phyloP scores from a whole-genome alignment of 2,888 invertebrate species.

The Xestobium rufovillosum region DNA sequence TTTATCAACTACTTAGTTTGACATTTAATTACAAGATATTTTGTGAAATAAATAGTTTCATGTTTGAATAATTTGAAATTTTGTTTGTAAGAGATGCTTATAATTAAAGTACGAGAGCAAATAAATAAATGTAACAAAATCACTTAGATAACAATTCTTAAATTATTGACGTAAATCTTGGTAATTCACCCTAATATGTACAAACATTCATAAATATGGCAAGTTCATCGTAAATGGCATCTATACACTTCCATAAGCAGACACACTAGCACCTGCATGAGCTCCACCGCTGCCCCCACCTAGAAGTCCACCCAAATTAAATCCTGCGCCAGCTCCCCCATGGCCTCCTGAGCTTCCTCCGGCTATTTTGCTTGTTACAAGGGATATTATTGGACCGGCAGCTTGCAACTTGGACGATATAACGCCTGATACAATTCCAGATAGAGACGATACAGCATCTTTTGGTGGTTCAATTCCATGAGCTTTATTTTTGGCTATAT shows the following conservation, averaged over 20 bases:
- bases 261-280: conserved; percentile 23
- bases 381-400: conserved; percentile 50
- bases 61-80: no score
- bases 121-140: no score
- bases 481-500: conserved; percentile 68
- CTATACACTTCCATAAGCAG: conserved; percentile 12
- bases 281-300: conserved; percentile 42
- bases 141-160: no score
- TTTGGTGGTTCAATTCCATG: conserved; percentile 63
- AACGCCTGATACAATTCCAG: conserved; percentile 59
- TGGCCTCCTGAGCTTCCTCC: conserved; percentile 45
- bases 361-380: conserved; percentile 60
- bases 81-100: no score
- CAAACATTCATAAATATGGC: no score
- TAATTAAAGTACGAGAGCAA: no score
- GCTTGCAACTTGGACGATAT: conserved; percentile 57
- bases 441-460: conserved; percentile 47
- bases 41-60: no score
- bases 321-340: conserved; percentile 50
- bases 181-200: no score
- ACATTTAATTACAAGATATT: no score
- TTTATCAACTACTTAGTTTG: no score
- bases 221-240: no score
- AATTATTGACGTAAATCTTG: no score
- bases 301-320: conserved; percentile 49